Base-by-base conservation (phyloP, 35 echinoderm and acorn worm genomes). In the Apostichopus parvimensis region DNA sequence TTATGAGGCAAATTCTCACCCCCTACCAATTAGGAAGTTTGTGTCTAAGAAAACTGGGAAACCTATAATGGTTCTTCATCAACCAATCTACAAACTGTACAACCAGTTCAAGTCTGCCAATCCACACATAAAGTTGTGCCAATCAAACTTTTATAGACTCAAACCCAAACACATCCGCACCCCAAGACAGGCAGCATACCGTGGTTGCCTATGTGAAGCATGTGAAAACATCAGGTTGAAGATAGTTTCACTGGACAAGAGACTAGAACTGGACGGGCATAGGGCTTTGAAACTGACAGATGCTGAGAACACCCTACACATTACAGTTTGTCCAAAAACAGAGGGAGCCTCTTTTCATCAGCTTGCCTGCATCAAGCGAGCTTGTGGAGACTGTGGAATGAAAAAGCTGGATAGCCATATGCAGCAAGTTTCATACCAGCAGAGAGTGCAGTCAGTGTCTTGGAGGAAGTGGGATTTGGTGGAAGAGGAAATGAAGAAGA, bases 171-270 rank as follows among this genome's bases (percentile, higher is more conserved):
- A 90, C 52, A 54, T 90, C 15, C 87, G 70, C 52, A 75, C 87
- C 26, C 52, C 72, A 1, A 90, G 25, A 90, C 87, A 90, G 70
- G 72, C 87, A 76, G 53, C 14, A 76, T 90, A 90, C 54, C 22
- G 87, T 8, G 87, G 87, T 28, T 90, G 87, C 66, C 66, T 90
- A 8, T 90, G 87, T 90, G 87, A 90, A 53, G 23, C 2, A 53
- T 90, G 87, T 90, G 70, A 90, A 59, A 90, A 90, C 76, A 76
- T 90, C 66, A n/a, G 54, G 15, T 18, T 90, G 9, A 90, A 90
- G 18, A 45, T 71, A 22, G n/a, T 53, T 25, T 25, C 66, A 90
- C 24, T 90, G 52, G 87, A 90, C 45, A 88, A 72, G 60, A 45
- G 80, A 83, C 80, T 83, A 17, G 34, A 83, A 56, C 1, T 34